Evolutionary conservation across 1,140 invertebrate genomes (phyloP).

Genomic region (Thrips palmi): DNA sequence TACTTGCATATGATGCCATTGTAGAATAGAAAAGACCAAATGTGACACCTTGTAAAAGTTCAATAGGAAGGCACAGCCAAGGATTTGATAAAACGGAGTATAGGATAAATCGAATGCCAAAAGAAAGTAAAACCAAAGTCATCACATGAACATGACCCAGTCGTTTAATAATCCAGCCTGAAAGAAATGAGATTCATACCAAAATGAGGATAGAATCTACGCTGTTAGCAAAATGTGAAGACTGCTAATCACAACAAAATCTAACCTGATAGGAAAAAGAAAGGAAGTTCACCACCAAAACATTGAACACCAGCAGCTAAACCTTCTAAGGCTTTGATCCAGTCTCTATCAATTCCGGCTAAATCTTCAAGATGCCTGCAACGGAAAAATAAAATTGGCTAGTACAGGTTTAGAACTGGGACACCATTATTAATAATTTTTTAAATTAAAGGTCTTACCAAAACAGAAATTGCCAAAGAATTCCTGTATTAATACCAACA

Average conservation of each 20-base stretch:
- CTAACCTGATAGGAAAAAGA: slow-evolving; percentile 63
- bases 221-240: background rate
- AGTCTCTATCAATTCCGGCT: slow-evolving; percentile 26
- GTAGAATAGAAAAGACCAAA: slow-evolving; percentile 78
- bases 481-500: slow-evolving; percentile 64
- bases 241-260: slow-evolving; percentile 4
- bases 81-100: slow-evolving; percentile 66
- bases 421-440: background rate
- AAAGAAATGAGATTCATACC: slow-evolving; percentile 49
- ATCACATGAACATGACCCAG: slow-evolving; percentile 68
- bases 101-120: slow-evolving; percentile 54
- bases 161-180: slow-evolving; percentile 58
- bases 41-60: slow-evolving; percentile 70
- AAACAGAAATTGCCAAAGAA: slow-evolving; percentile 79
- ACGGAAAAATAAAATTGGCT: background rate
- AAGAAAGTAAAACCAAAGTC: slow-evolving; percentile 57
- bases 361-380: slow-evolving; percentile 49
- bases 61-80: slow-evolving; percentile 68
- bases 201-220: background rate
- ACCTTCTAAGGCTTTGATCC: slow-evolving; percentile 68
- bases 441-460: slow-evolving; percentile 26
- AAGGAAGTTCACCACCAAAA: slow-evolving; percentile 73
- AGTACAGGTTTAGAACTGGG: slow-evolving; percentile 6
- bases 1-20: slow-evolving; percentile 75
- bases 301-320: slow-evolving; percentile 58